A percentile compares a stretch with the other conserved stretches of the same genome.
These are phyloP conservation scores for Zapus hudsonius DNA, from an alignment of 2,113 vertebrate species.

Conservation along the genomic window DNA sequence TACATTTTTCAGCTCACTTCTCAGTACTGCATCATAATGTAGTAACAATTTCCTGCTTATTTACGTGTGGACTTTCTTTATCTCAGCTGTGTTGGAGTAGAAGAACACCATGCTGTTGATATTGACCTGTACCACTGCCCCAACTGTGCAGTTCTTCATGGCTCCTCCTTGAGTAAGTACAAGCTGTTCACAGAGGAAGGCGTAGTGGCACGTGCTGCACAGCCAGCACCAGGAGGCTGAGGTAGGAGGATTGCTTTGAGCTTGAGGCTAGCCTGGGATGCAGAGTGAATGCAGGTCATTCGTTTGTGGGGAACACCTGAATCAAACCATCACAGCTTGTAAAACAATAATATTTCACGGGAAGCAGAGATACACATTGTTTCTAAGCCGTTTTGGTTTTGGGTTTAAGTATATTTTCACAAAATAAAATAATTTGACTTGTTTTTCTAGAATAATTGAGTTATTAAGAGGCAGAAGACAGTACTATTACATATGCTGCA, in stretches of 20 bases:
- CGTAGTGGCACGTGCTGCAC: too few relatives aligned
- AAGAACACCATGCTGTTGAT: conserved; percentile 98
- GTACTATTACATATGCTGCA: not conserved
- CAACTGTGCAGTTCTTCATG: conserved; percentile 93
- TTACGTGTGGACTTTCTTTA: not conserved
- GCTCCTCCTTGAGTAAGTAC: conserved; percentile 96
- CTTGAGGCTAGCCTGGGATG: not conserved
- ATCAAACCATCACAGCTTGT: too few relatives aligned
- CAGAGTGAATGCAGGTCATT: not conserved
- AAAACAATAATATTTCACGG: conserved; percentile 38
- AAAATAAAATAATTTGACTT: conserved; percentile 50
- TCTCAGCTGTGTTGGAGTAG: conserved; percentile 96
- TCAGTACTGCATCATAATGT: not conserved
- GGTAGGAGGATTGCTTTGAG: not conserved
- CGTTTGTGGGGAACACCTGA: too few relatives aligned
- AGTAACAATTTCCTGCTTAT: not conserved
- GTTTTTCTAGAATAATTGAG: conserved; percentile 26
- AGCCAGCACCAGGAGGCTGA: not conserved
- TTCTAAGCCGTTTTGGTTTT: conserved; percentile 25
- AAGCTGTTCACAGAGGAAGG: not conserved
- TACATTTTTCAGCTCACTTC: conserved; percentile 15
- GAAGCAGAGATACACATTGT: conserved; percentile 54
- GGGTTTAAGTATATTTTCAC: conserved; percentile 28
- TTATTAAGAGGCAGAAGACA: not conserved
- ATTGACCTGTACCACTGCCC: conserved; percentile 99